A percentile compares a stretch with the other conserved stretches of the same genome.
These are phyloP conservation scores for Lutjanus erythropterus DNA, from an alignment of 2,113 vertebrate species.

Conservation along the genomic window DNA sequence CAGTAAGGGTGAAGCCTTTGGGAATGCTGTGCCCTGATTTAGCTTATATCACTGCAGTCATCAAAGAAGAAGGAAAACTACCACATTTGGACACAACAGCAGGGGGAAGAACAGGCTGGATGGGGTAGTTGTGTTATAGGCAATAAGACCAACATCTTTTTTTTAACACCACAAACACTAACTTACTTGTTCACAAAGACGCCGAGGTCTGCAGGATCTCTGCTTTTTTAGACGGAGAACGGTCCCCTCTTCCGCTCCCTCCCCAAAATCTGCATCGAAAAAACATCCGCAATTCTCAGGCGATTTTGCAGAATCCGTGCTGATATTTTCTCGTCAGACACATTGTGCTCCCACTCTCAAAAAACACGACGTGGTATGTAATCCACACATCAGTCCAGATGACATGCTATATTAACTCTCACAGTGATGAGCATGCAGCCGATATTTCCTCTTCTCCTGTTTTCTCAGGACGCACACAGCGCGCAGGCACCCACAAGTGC, in stretches of 20 bases:
- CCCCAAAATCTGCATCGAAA: constrained; percentile 79
- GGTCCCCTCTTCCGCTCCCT: constrained; percentile 65
- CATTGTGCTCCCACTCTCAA: constrained; percentile 62
- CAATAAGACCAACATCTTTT: background rate
- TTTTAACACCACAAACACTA: constrained; percentile 49
- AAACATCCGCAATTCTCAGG: constrained; percentile 89
- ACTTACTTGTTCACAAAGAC: constrained; percentile 79
- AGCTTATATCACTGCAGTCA: background rate
- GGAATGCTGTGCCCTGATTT: constrained; percentile 11
- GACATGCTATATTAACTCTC: constrained; percentile 52
- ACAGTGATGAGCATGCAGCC: constrained; percentile 60
- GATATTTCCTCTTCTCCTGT: constrained; percentile 48
- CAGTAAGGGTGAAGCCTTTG: constrained; percentile 11
- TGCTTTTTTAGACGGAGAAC: constrained; percentile 51
- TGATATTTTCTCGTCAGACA: constrained; percentile 67
- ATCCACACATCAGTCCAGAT: constrained; percentile 78
- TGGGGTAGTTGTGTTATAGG: background rate
- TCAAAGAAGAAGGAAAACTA: background rate
- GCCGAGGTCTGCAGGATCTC: constrained; percentile 52
- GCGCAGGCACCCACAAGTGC: constrained; percentile 74
- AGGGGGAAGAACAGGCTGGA: background rate
- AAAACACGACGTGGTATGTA: constrained; percentile 54
- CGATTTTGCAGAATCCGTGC: constrained; percentile 85
- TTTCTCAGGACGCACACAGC: constrained; percentile 50
- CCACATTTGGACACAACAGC: constrained; percentile 17